Conservation (phyloP, 2,113 vertebrate species). For the Cyrtonyx montezumae region DNA sequence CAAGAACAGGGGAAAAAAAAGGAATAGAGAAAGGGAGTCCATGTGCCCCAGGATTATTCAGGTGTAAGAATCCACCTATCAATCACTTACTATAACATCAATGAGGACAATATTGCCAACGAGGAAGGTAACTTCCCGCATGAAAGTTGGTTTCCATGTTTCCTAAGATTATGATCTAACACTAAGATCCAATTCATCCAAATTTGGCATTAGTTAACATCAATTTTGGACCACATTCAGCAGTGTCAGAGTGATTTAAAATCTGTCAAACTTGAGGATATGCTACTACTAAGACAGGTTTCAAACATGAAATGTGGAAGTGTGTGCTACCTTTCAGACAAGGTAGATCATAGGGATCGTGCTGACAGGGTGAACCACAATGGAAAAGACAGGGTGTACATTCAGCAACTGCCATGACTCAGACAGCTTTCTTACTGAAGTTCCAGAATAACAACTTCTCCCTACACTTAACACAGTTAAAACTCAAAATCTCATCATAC, state of each 20-base stretch:
- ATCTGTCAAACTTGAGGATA: neutral
- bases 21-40: neutral
- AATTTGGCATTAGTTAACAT: rapidly evolving
- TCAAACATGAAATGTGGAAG: neutral
- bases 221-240: neutral
- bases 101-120: neutral
- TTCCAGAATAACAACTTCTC: neutral
- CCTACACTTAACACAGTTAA: neutral
- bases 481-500: neutral
- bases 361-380: neutral
- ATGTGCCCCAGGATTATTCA: neutral
- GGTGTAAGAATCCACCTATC: neutral
- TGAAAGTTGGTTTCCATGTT: neutral
- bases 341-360: neutral
- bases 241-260: neutral
- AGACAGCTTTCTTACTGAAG: neutral
- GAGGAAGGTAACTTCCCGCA: neutral
- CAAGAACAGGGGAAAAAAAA: neutral
- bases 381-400: neutral
- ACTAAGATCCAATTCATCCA: neutral
- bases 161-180: neutral
- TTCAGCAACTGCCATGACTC: rapidly evolving
- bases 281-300: neutral
- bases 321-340: neutral
- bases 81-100: neutral